Base-by-base conservation (phyloP, 2,113 vertebrate species). In the Epinephelus fuscoguttatus region DNA sequence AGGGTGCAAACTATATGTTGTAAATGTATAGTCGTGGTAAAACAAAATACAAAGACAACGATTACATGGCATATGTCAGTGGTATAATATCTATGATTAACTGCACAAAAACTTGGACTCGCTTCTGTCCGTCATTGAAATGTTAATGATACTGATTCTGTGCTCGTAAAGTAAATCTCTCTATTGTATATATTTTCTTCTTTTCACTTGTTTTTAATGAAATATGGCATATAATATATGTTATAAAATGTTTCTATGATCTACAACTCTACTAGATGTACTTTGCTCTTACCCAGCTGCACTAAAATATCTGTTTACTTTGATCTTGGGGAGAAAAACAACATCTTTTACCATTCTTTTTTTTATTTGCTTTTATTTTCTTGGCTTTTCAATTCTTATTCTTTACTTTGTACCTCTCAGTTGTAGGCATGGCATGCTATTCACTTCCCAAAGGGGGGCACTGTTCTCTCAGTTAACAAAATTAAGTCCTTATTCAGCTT, bases 401-500 rank as follows among this genome's bases (percentile, higher is more conserved):
- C 11, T 33, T 27, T 15, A 23, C 15, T 63, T 37, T 23, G 7
- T 11, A 21, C 30, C 9, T n/a, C 63, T 57, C 40, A 49, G 12
- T 21, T 57, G 45, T 67, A 21, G 21, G 4, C 1, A 50, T 71
- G 13, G 3, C 7, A 6, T 53, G 47, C 10, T 75, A 19, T 62
- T 27, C 33, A 1, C 12, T 59, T 12, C 25, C 37, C 59, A 49
- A 0, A 45, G 23, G 40, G 62, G 17, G 56, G n/a, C 5, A 27
- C 70, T 70, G 30, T 59, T n/a, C 33, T 75, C 19, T 23, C 33
- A 55, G 73, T 70, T 53, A 21, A 21, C 13, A 56, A 17, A 50
- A 33, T 6, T 0, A 42, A 42, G 1, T 19, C 68, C 8, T 12
- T 19, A 45, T 19, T 61, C 19, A 61, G 70, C 42, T 61, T 5